Conservation (phyloP, 1,140 invertebrate species). For the Bombus polaris region DNA sequence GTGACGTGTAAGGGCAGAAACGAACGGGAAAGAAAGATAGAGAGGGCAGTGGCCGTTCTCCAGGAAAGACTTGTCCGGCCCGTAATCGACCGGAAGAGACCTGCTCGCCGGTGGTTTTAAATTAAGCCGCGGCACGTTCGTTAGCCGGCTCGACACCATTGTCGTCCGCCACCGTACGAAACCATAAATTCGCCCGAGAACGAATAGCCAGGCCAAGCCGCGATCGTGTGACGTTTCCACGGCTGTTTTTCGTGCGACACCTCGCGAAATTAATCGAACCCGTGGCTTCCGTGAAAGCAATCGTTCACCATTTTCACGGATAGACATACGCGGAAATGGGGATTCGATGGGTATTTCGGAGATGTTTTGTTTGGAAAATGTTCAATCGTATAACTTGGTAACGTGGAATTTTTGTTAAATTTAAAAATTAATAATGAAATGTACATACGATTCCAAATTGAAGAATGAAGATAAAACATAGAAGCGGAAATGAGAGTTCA, state of each 20-base stretch:
- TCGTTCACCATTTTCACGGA: neutral
- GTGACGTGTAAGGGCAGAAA: conserved; percentile 32
- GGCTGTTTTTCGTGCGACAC: conserved; percentile 49
- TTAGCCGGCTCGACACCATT: conserved; percentile 66
- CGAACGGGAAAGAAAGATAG: conserved; percentile 52
- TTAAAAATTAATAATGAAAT: neutral
- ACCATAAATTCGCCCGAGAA: conserved; percentile 67
- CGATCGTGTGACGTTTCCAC: conserved; percentile 29
- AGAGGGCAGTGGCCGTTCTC: conserved; percentile 41
- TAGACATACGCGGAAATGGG: neutral
- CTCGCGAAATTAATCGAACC: conserved; percentile 53
- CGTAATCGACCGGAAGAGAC: conserved; percentile 78
- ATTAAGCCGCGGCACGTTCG: conserved; percentile 73
- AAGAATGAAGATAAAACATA: neutral
- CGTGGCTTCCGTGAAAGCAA: neutral
- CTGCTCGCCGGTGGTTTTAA: conserved; percentile 72
- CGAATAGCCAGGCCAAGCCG: conserved; percentile 51
- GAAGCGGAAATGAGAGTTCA: neutral
- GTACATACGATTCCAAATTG: neutral
- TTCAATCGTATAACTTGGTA: neutral
- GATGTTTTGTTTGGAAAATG: neutral
- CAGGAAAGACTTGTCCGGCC: conserved; percentile 71
- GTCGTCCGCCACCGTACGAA: conserved; percentile 55
- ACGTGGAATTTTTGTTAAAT: neutral
- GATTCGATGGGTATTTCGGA: neutral